phyloP scores from a whole-genome alignment of 2,888 invertebrate genomes.

The Stenchaetothrips biformis region DNA sequence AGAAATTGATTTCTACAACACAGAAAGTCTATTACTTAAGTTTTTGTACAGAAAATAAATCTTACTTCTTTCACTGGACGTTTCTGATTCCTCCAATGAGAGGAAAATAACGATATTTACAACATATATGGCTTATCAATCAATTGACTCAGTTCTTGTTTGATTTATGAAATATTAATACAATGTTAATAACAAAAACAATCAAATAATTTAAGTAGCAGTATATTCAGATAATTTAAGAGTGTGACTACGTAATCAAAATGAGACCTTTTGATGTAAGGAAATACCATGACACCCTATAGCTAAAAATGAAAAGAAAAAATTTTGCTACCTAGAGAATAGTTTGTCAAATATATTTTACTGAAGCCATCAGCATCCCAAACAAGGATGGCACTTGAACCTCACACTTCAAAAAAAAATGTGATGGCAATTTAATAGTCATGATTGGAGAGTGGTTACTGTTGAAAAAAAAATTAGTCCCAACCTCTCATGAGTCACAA shows the following conservation, averaged over 20 bases:
- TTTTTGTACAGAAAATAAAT: constrained; percentile 3
- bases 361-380: neutral
- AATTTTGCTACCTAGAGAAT: neutral
- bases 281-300: neutral
- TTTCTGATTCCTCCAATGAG: constrained; percentile 2
- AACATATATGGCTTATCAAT: constrained; percentile 19
- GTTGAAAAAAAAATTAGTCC: neutral
- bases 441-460: constrained; percentile 1
- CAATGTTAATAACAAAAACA: constrained; percentile 24
- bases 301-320: neutral
- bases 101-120: neutral
- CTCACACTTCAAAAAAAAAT: neutral
- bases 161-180: constrained; percentile 23
- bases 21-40: neutral
- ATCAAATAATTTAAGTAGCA: constrained; percentile 2
- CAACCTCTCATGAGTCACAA: neutral
- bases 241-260: neutral
- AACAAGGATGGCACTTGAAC: neutral
- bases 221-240: constrained; percentile 13
- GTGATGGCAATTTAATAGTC: neutral
- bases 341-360: no score
- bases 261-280: constrained; percentile 1
- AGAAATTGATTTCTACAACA: constrained; percentile 16
- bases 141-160: constrained; percentile 23
- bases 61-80: constrained; percentile 18